phyloP scores from a whole-genome alignment of 1,140 invertebrate genomes.

The Laupala kohalensis region DNA sequence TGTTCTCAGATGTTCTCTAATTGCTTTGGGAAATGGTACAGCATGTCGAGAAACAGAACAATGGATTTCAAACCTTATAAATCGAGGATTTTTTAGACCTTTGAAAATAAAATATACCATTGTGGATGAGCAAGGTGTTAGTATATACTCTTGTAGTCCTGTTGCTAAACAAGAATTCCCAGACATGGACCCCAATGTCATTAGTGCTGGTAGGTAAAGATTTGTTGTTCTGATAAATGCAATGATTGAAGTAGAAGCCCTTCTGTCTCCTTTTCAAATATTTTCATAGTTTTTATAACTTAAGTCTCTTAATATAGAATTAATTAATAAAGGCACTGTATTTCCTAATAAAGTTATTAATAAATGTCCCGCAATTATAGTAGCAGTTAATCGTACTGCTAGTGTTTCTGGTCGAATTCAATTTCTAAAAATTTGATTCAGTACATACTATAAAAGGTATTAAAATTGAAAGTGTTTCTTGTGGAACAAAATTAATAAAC shows the following conservation, averaged over 20 bases:
- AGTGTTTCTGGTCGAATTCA: too few species aligned
- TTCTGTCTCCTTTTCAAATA: neutral
- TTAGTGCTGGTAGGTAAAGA: conserved; percentile 60
- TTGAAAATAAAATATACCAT: conserved; percentile 60
- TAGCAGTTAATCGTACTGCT: too few species aligned
- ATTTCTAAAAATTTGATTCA: too few species aligned
- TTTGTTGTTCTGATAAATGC: too few species aligned
- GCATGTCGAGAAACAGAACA: conserved; percentile 74
- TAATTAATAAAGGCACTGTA: too few species aligned
- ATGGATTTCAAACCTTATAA: conserved; percentile 53
- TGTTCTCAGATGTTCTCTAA: conserved; percentile 38
- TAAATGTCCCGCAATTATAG: too few species aligned
- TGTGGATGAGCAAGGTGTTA: conserved; percentile 76
- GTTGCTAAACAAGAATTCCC: conserved; percentile 76
- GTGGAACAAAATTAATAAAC: too few species aligned
- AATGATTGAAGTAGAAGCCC: too few species aligned
- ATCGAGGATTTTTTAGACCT: conserved; percentile 35
- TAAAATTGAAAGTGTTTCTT: too few species aligned
- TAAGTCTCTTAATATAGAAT: too few species aligned
- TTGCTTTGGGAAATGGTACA: conserved; percentile 79
- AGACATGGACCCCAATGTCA: conserved; percentile 57
- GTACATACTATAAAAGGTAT: too few species aligned
- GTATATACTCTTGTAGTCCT: conserved; percentile 75
- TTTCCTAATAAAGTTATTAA: too few species aligned
- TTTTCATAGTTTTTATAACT: neutral